phyloP scores from a whole-genome alignment of 1,140 invertebrate genomes.

The Aphis craccivora region DNA sequence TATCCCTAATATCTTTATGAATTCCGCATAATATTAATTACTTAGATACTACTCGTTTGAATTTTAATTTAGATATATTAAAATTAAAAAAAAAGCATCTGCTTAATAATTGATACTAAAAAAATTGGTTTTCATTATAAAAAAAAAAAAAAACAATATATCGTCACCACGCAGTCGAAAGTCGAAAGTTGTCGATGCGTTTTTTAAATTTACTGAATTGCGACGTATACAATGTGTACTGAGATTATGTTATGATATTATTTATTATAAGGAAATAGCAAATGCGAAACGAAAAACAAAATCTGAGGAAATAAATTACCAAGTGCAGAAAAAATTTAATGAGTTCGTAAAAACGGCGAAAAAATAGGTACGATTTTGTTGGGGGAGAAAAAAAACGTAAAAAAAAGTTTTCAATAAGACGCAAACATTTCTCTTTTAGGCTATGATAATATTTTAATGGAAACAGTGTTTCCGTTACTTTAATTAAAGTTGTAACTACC shows the following conservation, averaged over 20 bases:
- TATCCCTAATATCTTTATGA: too few relatives aligned
- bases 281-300: not conserved
- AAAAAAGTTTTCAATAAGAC: not conserved
- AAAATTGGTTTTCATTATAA: not conserved
- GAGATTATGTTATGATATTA: not conserved
- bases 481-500: conserved; percentile 11
- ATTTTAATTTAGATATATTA: not conserved
- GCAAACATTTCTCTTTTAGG: not conserved
- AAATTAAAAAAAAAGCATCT: not conserved
- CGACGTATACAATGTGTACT: not conserved
- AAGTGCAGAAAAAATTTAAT: not conserved
- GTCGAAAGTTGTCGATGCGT: not conserved
- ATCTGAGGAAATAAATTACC: not conserved
- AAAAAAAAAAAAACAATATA: too few relatives aligned
- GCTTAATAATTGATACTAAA: not conserved
- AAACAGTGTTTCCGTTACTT: not conserved
- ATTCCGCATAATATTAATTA: too few relatives aligned
- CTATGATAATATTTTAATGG: conserved; percentile 39
- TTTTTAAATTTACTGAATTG: not conserved
- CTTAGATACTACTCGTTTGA: too few relatives aligned
- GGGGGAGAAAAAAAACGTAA: too few relatives aligned
- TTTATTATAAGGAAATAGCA: not conserved
- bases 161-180: too few relatives aligned
- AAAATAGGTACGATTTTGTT: not conserved
- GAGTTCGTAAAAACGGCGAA: not conserved